Evolutionary conservation across 2,113 vertebrate genomes (phyloP).

Genomic region (Chaetorhynchus papuensis): DNA sequence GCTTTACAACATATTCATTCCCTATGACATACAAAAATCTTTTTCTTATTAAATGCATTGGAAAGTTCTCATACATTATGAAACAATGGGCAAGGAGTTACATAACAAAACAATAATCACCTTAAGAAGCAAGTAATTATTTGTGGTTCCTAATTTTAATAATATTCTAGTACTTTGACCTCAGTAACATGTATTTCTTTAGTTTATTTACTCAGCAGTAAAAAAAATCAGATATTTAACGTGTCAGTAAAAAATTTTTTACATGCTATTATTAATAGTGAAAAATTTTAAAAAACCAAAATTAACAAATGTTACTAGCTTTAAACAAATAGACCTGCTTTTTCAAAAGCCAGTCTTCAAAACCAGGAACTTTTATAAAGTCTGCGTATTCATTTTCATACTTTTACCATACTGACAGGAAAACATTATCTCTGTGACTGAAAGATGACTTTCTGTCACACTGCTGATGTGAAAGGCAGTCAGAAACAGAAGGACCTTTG

Average conservation of each 20-base stretch:
- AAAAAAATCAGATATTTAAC: not conserved
- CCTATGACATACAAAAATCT: not conserved
- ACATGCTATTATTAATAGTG: not conserved
- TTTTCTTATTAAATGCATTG: not conserved
- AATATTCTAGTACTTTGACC: not conserved
- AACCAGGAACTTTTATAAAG: not conserved
- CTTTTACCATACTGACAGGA: not conserved
- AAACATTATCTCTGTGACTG: not conserved
- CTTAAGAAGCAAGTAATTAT: not conserved
- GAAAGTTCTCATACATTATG: not conserved
- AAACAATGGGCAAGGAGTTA: not conserved
- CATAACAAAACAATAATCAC: not conserved
- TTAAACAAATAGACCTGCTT: not conserved
- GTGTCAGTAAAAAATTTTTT: not conserved
- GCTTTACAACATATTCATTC: not conserved
- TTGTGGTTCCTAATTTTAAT: not conserved
- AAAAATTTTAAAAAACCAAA: not conserved
- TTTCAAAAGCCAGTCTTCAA: not conserved
- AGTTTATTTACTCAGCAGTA: not conserved
- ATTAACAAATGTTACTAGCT: not conserved
- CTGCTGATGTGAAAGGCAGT: not conserved
- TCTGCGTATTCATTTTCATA: not conserved
- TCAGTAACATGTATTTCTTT: not conserved
- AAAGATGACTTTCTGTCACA: not conserved
- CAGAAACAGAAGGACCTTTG: not conserved